These are phyloP conservation scores for Perdita meconis DNA, from an alignment of 2,888 invertebrate species.

Conservation along the genomic window DNA sequence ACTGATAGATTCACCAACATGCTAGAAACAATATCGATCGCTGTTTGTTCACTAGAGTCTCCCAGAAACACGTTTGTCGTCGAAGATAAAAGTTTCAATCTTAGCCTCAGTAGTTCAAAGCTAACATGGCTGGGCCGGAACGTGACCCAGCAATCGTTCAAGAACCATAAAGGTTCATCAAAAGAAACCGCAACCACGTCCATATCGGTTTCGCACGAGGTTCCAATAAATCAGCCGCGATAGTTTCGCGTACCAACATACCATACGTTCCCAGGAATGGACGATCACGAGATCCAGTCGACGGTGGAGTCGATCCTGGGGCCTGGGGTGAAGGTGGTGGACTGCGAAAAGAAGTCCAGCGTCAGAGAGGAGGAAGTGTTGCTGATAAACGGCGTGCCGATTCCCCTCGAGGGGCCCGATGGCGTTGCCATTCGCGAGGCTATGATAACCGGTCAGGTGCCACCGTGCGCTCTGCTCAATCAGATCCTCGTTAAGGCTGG, in stretches of 20 bases:
- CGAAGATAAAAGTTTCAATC: too few species aligned
- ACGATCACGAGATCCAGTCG: conserved; percentile 90
- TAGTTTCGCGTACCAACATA: conserved; percentile 36
- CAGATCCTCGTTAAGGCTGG: conserved; percentile 89
- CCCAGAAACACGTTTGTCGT: too few species aligned
- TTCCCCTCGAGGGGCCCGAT: conserved; percentile 88
- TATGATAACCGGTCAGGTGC: conserved; percentile 89
- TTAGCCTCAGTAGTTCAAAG: background rate
- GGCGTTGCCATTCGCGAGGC: conserved; percentile 89
- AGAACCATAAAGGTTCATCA: conserved; percentile 1
- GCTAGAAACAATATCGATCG: too few species aligned
- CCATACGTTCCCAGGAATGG: conserved; percentile 84
- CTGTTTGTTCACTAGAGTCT: too few species aligned
- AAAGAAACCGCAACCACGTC: conserved; percentile 25
- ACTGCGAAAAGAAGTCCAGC: conserved; percentile 90
- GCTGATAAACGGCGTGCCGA: conserved; percentile 89
- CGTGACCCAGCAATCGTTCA: background rate
- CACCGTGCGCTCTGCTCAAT: conserved; percentile 89
- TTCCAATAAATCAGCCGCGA: conserved; percentile 37
- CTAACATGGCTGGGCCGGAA: background rate
- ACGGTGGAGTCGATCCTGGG: conserved; percentile 91
- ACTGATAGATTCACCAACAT: too few species aligned
- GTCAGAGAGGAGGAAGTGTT: conserved; percentile 90
- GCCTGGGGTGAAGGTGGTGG: conserved; percentile 89
- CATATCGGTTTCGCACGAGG: conserved; percentile 71